Conservation (phyloP, 1,140 invertebrate genomes). For the Eufriesea mexicana region DNA sequence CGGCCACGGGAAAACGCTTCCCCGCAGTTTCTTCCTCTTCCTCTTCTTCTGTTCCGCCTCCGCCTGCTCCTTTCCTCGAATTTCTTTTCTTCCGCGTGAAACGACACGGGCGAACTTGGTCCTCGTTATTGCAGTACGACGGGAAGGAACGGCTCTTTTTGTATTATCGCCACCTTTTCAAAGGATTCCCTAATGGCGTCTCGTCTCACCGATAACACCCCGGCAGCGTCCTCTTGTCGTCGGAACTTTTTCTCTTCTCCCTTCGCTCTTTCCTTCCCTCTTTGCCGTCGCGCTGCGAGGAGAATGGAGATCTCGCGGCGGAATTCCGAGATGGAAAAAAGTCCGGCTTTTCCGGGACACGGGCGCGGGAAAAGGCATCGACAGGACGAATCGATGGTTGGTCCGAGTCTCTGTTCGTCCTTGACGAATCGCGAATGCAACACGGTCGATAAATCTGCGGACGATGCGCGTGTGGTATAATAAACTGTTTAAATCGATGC, state of each 20-base stretch:
- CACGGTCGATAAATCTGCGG: background rate
- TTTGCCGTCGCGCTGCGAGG: background rate
- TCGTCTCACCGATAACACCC: conserved; percentile 59
- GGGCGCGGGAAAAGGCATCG: background rate
- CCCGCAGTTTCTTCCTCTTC: conserved; percentile 38
- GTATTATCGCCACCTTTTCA: conserved; percentile 64
- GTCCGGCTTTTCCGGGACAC: background rate
- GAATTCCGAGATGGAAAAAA: conserved; percentile 31
- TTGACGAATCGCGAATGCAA: background rate
- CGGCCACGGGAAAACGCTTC: conserved; percentile 31
- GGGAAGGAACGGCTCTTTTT: conserved; percentile 58
- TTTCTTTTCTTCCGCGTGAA: conserved; percentile 51
- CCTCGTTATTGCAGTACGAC: conserved; percentile 54
- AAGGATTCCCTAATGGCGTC: conserved; percentile 60
- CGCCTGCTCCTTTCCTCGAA: background rate
- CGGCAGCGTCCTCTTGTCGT: background rate
- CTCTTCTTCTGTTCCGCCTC: background rate
- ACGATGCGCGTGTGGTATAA: background rate
- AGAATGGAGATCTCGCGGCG: conserved; percentile 44
- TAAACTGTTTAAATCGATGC: background rate
- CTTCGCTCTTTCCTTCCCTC: too few relatives aligned
- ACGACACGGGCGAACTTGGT: conserved; percentile 60
- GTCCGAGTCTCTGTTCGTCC: background rate
- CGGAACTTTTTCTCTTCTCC: conserved; percentile 34
- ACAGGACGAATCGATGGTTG: background rate